Percentiles rank a stretch among this genome's conserved stretches.
Conservation (phyloP, 2,888 invertebrate genomes). For the Anthophora plumipes region DNA sequence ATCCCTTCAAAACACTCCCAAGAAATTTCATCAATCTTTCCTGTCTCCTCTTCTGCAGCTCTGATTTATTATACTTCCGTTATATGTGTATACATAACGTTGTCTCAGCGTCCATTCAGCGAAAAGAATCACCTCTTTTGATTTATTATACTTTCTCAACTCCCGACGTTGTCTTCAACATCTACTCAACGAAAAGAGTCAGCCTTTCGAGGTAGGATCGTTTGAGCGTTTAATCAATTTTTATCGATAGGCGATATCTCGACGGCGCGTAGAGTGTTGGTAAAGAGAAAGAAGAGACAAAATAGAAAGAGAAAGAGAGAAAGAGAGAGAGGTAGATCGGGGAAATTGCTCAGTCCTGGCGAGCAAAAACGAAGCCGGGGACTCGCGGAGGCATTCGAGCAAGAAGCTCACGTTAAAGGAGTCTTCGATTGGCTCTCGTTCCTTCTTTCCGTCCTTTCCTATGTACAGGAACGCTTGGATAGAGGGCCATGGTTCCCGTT, state of each 20-base stretch:
- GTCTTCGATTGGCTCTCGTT: conserved; percentile 33
- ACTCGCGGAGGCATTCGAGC: conserved; percentile 33
- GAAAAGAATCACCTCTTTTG: not conserved
- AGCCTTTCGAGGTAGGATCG: not conserved
- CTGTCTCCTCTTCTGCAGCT: no score
- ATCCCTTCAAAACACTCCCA: no score
- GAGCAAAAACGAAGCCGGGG: conserved; percentile 49
- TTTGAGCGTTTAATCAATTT: conserved; percentile 45
- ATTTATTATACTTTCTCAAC: not conserved
- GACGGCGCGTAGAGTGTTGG: conserved; percentile 14
- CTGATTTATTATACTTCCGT: no score
- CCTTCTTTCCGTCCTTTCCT: conserved; percentile 10
- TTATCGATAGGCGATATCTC: conserved; percentile 26
- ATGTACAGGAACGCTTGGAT: conserved; percentile 38
- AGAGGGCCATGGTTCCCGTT: conserved; percentile 59
- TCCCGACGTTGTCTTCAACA: not conserved
- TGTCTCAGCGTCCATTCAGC: not conserved
- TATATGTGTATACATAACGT: not conserved
- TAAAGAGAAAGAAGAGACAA: not conserved
- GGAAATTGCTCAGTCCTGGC: conserved; percentile 36
- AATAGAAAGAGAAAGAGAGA: not conserved
- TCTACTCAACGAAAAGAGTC: not conserved
- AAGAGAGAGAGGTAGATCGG: not conserved
- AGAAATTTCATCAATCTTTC: no score
- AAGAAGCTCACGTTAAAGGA: conserved; percentile 35